phyloP scores from a whole-genome alignment of 1,140 invertebrate genomes.

The Drosophila pallidifrons region DNA sequence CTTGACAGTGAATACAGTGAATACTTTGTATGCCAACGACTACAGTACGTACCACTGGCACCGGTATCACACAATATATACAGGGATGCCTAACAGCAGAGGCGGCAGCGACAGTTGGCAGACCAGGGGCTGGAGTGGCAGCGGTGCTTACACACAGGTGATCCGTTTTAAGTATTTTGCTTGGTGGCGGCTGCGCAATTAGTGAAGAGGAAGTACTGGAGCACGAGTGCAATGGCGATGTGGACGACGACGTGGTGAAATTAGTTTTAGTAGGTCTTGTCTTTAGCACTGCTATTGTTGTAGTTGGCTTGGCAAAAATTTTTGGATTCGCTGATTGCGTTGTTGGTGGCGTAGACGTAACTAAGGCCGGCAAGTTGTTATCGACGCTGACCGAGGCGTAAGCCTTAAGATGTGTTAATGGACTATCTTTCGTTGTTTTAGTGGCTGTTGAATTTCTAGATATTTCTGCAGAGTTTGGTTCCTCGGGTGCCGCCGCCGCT shows the following conservation, averaged over 20 bases:
- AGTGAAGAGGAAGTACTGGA: conserved; percentile 76
- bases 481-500: conserved; percentile 17
- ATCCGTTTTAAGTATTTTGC: conserved; percentile 84
- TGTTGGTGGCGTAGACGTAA: conserved; percentile 29
- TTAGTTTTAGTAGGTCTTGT: conserved; percentile 39
- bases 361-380: conserved; percentile 88
- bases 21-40: not conserved
- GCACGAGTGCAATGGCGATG: conserved; percentile 74
- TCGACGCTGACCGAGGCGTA: conserved; percentile 70
- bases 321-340: conserved; percentile 12
- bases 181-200: conserved; percentile 82
- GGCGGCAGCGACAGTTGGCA: conserved; percentile 75
- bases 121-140: conserved; percentile 76
- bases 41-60: conserved; percentile 75
- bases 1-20: not conserved
- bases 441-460: conserved; percentile 14
- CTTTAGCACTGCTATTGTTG: conserved; percentile 37
- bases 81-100: conserved; percentile 83
- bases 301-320: conserved; percentile 36
- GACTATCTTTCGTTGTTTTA: conserved; percentile 34
- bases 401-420: conserved; percentile 68
- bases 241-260: conserved; percentile 55
- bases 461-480: conserved; percentile 17
- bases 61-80: conserved; percentile 83
- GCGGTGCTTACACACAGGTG: conserved; percentile 77